Evolutionary conservation across 2,888 invertebrate genomes (phyloP).

Genomic region (Nymphalis polychloros): DNA sequence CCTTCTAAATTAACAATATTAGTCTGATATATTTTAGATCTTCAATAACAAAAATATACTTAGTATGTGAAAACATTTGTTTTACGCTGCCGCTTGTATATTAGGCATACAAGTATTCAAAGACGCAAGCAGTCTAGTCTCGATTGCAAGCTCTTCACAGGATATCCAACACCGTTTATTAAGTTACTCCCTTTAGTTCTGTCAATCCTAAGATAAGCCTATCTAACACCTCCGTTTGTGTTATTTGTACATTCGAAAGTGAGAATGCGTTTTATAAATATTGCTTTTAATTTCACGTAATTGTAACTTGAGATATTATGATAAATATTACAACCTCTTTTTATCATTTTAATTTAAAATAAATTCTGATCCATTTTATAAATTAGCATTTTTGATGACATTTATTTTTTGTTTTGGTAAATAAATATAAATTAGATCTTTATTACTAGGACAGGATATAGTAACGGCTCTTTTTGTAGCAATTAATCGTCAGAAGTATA

Average conservation of each 20-base stretch:
- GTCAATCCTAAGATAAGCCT: neutral
- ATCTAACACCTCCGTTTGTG: neutral
- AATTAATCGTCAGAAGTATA: neutral
- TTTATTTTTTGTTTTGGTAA: no score
- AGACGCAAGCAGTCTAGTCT: slow-evolving; percentile 15
- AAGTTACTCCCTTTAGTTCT: slow-evolving; percentile 11
- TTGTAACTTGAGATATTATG: no score
- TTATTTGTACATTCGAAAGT: neutral
- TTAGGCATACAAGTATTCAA: neutral
- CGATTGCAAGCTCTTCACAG: slow-evolving; percentile 3
- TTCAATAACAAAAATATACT: no score
- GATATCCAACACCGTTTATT: slow-evolving; percentile 11
- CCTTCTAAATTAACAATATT: no score
- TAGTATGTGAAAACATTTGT: neutral
- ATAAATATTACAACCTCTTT: no score
- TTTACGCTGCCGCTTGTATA: neutral
- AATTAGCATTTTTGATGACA: no score
- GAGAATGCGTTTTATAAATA: neutral
- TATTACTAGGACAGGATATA: neutral
- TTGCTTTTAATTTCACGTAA: no score
- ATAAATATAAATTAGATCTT: no score
- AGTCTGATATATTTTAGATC: no score
- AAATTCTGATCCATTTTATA: no score
- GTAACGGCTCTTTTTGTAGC: neutral
- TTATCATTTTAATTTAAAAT: no score